Evolutionary conservation across 2,888 invertebrate species (phyloP).

Genomic region (Epicampocera succincta): DNA sequence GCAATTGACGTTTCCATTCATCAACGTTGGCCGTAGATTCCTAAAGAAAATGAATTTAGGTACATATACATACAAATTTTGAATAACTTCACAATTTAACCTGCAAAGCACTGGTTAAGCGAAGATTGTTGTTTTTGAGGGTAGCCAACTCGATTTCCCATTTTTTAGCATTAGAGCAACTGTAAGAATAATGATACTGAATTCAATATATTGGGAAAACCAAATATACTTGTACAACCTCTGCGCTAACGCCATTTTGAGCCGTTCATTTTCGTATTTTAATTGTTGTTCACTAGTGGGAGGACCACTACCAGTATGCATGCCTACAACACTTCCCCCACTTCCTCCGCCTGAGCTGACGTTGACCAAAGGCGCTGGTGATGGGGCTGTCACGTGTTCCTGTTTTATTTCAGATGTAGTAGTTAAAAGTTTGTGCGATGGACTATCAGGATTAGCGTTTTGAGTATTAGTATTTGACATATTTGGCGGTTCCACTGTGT

Average conservation of each 20-base stretch:
- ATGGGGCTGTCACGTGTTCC: slow-evolving; percentile 76
- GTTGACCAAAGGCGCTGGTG: slow-evolving; percentile 74
- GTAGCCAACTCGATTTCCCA: slow-evolving; percentile 99
- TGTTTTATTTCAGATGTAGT: slow-evolving; percentile 69
- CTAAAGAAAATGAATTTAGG: slow-evolving; percentile 69
- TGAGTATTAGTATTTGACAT: slow-evolving; percentile 83
- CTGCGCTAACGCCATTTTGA: slow-evolving; percentile 96
- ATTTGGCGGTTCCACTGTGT: slow-evolving; percentile 83
- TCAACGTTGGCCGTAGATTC: slow-evolving; percentile 98
- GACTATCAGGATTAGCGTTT: slow-evolving; percentile 82
- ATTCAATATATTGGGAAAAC: too few species aligned
- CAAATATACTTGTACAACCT: slow-evolving; percentile 84
- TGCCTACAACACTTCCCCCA: slow-evolving; percentile 76
- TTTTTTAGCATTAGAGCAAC: slow-evolving; percentile 98
- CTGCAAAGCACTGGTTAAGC: slow-evolving; percentile 96
- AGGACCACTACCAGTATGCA: slow-evolving; percentile 76
- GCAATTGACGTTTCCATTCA: slow-evolving; percentile 98
- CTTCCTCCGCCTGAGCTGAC: slow-evolving; percentile 72
- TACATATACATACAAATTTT: not conserved
- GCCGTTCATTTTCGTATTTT: slow-evolving; percentile 97
- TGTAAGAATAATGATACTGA: slow-evolving; percentile 80
- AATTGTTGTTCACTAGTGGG: slow-evolving; percentile 88
- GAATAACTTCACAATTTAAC: slow-evolving; percentile 70
- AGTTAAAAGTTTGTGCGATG: slow-evolving; percentile 80
- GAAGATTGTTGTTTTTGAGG: slow-evolving; percentile 96